Conservation (phyloP, 2,797 vertebrate genomes). For the Rachycentron canadum region DNA sequence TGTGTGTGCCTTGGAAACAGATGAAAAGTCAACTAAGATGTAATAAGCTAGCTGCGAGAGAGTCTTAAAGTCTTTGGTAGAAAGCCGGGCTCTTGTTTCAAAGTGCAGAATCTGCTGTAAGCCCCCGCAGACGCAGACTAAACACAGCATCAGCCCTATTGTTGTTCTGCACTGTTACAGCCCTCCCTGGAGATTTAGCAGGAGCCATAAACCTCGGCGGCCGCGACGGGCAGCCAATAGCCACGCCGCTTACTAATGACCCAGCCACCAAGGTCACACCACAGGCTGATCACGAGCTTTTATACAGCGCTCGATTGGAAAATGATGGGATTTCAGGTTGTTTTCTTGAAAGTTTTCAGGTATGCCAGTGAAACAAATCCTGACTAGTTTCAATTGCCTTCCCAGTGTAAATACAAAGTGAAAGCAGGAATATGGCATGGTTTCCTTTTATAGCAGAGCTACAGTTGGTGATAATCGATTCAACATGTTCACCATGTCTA, state of each 20-base stretch:
- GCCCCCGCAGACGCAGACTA: constrained; percentile 89
- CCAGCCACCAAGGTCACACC: constrained; percentile 65
- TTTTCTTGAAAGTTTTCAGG: constrained; percentile 61
- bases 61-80: constrained; percentile 81
- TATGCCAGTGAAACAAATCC: constrained; percentile 47
- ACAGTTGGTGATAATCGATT: constrained; percentile 68
- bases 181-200: constrained; percentile 70
- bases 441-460: constrained; percentile 39
- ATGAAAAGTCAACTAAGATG: constrained; percentile 81
- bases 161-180: constrained; percentile 81
- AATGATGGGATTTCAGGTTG: constrained; percentile 50
- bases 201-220: constrained; percentile 67
- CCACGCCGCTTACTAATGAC: constrained; percentile 52
- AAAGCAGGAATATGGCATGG: constrained; percentile 41
- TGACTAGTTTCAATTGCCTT: constrained; percentile 44
- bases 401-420: constrained; percentile 45
- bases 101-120: constrained; percentile 80
- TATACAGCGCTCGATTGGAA: constrained; percentile 45
- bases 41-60: constrained; percentile 79
- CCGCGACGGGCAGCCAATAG: constrained; percentile 65
- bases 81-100: constrained; percentile 79
- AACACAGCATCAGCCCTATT: constrained; percentile 82
- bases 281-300: constrained; percentile 45
- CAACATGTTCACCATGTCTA: constrained; percentile 71
- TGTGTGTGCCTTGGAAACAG: constrained; percentile 76